Base-by-base conservation (phyloP, 2,888 invertebrate genomes). In the Nebria brevicollis region DNA sequence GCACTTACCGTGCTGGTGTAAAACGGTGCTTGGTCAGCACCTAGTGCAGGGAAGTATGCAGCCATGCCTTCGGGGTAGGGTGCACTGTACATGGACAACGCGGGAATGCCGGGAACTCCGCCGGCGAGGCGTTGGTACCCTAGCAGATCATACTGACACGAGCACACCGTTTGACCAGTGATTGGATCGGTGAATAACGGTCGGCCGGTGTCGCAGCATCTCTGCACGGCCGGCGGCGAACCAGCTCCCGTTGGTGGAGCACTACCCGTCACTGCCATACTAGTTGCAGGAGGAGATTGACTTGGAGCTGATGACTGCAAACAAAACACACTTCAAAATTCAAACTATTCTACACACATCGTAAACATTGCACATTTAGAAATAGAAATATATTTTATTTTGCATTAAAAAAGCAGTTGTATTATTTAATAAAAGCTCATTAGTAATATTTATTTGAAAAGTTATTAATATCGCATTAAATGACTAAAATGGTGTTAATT, bases 171-270 rank as follows among this genome's bases (percentile, higher is more conserved):
- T 90, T 96, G 96, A 79, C 96, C 96, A 85, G 96, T 95, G 85
- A 96, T 92, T 72, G 96, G 96, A 90, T 96, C 96, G 88, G 96
- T 96, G 91, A 96, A 96, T 88, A 97, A 93, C 84, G 97, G 95
- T 86, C 97, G 93, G 84, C 97, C 97, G 84, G 97, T 96, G 91
- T 97, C 97, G 91, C 97, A 97, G 91, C 97, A 97, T 86, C 96
- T 90, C 83, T 92, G 90, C 83, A 86, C 85, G 81, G 90, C 86
- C 82, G 92, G 90, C 81, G 92, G 88, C 82, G 92, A 90, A 79
- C 91, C 89, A 72, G 91, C 89, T 74, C 90, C 90, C 85, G 91
- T 89, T 88, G 91, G 86, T 82, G 88, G 88, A 82, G 88, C 88
- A 85, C 87, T 87, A 81, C 87, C 86, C 81, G 88, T 83, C 83